These are phyloP conservation scores for Phoebastria nigripes DNA, from an alignment of 2,797 vertebrate species.

Conservation along the genomic window DNA sequence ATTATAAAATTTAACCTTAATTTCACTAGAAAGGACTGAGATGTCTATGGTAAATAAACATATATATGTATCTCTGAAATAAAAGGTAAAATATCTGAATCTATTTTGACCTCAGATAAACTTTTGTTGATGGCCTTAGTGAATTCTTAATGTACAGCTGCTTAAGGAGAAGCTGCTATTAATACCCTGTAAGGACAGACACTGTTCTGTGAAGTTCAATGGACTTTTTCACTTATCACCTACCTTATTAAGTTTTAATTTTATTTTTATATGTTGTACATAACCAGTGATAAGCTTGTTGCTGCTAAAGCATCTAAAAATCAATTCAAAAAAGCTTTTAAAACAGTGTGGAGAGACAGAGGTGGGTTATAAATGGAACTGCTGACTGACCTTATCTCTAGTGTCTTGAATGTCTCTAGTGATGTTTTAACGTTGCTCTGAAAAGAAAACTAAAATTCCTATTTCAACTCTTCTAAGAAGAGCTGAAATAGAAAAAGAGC, in stretches of 20 bases:
- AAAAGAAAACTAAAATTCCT: constrained; percentile 37
- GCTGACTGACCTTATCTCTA: constrained; percentile 65
- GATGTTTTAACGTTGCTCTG: constrained; percentile 33
- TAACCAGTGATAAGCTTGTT: constrained; percentile 38
- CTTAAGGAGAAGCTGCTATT: constrained; percentile 11
- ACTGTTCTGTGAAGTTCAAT: not conserved
- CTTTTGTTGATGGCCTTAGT: not conserved
- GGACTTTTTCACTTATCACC: constrained; percentile 2
- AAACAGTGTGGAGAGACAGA: constrained; percentile 21
- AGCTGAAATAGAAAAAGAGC: not conserved
- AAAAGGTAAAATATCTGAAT: not conserved
- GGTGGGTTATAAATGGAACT: constrained; percentile 67
- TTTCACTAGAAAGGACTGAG: not conserved
- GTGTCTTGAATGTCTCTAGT: constrained; percentile 28
- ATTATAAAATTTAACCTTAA: not conserved
- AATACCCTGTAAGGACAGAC: not conserved
- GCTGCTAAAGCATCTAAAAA: constrained; percentile 63
- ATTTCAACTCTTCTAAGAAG: not conserved
- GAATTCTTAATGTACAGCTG: not conserved
- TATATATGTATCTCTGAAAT: not conserved
- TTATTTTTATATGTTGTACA: constrained; percentile 49
- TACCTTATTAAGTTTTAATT: constrained; percentile 59
- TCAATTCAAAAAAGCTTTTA: constrained; percentile 73
- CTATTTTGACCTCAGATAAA: not conserved
- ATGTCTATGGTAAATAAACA: not conserved